Percentiles rank a stretch among this genome's conserved stretches.
Evolutionary conservation across 1,140 invertebrate species (phyloP).

Genomic region (Drosophila subpulchrella): DNA sequence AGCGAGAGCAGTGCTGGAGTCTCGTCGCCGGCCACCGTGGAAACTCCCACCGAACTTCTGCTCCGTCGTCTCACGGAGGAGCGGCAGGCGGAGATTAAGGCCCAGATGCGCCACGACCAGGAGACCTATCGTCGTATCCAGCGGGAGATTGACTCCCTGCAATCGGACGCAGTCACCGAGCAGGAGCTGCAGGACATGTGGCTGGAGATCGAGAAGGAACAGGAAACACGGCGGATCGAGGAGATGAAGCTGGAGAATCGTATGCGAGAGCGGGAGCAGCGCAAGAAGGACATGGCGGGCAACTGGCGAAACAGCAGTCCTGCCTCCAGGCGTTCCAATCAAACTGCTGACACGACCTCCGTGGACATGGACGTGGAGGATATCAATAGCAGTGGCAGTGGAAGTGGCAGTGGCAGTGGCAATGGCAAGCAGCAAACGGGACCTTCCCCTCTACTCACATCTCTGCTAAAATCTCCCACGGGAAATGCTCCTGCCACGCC

Average conservation of each 20-base stretch:
- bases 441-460: conserved; percentile 92
- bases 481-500: conserved; percentile 45
- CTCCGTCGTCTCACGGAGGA: conserved; percentile 92
- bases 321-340: conserved; percentile 25
- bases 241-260: conserved; percentile 87
- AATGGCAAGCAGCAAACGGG: conserved; percentile 38
- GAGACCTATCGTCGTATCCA: conserved; percentile 90
- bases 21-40: conserved; percentile 66
- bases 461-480: conserved; percentile 91
- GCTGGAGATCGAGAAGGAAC: conserved; percentile 89
- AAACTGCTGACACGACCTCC: conserved; percentile 65
- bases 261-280: conserved; percentile 89
- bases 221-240: conserved; percentile 89
- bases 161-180: conserved; percentile 86
- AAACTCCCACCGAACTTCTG: conserved; percentile 92
- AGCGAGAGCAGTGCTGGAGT: conserved; percentile 85
- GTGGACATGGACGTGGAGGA: conserved; percentile 83
- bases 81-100: conserved; percentile 91
- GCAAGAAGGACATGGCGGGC: conserved; percentile 86
- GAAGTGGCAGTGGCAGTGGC: conserved; percentile 30
- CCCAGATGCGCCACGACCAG: conserved; percentile 88
- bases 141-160: conserved; percentile 85
- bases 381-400: conserved; percentile 42
- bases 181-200: conserved; percentile 90
- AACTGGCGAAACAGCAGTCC: conserved; percentile 85